Percentiles rank a stretch among this genome's conserved stretches.
These are phyloP conservation scores for Zeugodacus cucurbitae DNA, from an alignment of 1,140 invertebrate species.

Conservation along the genomic window DNA sequence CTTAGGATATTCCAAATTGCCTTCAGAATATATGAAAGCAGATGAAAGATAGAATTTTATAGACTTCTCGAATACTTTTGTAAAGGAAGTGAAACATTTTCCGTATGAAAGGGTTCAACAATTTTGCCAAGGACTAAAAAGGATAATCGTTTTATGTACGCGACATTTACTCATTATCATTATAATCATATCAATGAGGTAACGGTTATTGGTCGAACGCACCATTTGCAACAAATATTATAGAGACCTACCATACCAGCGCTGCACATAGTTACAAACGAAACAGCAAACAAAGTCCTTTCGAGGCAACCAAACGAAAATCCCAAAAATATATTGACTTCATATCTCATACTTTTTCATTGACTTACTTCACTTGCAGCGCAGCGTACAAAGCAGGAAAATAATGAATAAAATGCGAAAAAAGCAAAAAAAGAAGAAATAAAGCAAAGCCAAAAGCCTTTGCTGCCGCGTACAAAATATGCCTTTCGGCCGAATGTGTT, in stretches of 20 bases:
- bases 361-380: conserved; percentile 1
- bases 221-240: not conserved
- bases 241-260: not conserved
- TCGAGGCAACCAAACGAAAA: not conserved
- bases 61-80: too few relatives aligned
- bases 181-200: not conserved
- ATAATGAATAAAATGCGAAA: not conserved
- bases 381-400: not conserved
- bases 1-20: too few relatives aligned
- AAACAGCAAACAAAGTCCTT: not conserved
- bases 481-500: not conserved
- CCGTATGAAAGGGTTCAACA: too few relatives aligned
- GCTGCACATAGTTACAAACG: not conserved
- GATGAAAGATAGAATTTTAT: too few relatives aligned
- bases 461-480: not conserved
- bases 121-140: not conserved
- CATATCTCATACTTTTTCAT: not conserved
- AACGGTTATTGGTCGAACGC: not conserved
- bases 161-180: not conserved
- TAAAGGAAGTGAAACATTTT: too few relatives aligned
- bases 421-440: not conserved
- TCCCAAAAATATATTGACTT: not conserved
- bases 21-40: too few relatives aligned
- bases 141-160: not conserved
- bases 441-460: not conserved